Base-by-base conservation (phyloP, 2,888 invertebrate genomes). In the Apamea epomidion region DNA sequence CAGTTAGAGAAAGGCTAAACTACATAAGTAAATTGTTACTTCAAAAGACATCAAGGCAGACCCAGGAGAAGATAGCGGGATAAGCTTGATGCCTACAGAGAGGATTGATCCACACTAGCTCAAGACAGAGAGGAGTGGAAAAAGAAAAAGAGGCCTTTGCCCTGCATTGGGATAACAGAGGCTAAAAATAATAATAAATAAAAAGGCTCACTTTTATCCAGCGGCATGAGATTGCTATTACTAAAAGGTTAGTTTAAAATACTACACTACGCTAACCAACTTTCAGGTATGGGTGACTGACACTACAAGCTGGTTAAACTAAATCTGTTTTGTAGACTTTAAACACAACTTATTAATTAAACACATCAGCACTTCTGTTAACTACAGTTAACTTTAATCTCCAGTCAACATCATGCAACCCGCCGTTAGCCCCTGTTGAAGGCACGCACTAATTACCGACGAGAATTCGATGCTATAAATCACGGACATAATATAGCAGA, bases 391-490 rank as follows among this genome's bases (percentile, higher is more conserved):
- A 69, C 58, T 51, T 71, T 79, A 78, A 88, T 74, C 88, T 62
- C 64, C 45, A 87, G 81, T 89, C 84, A 88, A 83, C 54, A 54
- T 48, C 12, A 81, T 88, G 76, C 88, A 88, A 85, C 77, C 86
- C 87, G 85, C 89, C 88, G 83, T 78, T 89, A 84, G 87, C 91
- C 90, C 89, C 82, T 90, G 91, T 90, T 93, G 92, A 91, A 94
- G 95, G 96, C 95, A 95, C 96, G 96, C 96, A 96, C 96, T 97
- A 97, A 97, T 97, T 97, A 94, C 96, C 95, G 96, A 93, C 93
- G 95, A 95, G 96, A 96, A 97, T 97, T 95, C 96, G 92, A 97
- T 97, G 96, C 96, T 93, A 97, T 97, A 97, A 97, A 97, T 97
- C 97, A 96, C 94, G 92, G 96, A 92, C 94, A 96, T 96, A 96